Percentiles rank a stretch among this genome's conserved stretches.
Evolutionary conservation across 64 coral and sea anemone genomes (phyloP).

Genomic region (Porites lutea): DNA sequence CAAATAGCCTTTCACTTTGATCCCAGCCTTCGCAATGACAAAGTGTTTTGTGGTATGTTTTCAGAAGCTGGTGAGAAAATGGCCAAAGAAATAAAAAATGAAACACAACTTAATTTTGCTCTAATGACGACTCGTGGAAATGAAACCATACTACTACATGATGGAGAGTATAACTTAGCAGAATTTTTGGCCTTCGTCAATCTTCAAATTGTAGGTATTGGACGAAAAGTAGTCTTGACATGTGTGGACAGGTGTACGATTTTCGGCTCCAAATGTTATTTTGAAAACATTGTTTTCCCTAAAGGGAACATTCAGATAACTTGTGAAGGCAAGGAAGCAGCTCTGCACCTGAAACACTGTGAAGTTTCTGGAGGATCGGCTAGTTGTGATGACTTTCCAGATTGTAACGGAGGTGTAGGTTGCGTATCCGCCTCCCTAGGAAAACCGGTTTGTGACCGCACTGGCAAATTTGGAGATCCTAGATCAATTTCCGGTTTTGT

Average conservation of each 20-base stretch:
- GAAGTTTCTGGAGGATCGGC: slow-evolving; percentile 69
- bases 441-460: slow-evolving; percentile 49
- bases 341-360: slow-evolving; percentile 42
- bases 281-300: slow-evolving; percentile 74
- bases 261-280: not conserved
- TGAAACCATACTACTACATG: slow-evolving; percentile 58
- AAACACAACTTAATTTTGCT: slow-evolving; percentile 12
- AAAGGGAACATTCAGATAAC: slow-evolving; percentile 28
- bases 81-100: slow-evolving; percentile 6
- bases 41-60: slow-evolving; percentile 27
- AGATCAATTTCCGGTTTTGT: not conserved
- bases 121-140: not conserved
- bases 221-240: not conserved
- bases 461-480: slow-evolving; percentile 46
- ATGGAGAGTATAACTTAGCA: slow-evolving; percentile 54
- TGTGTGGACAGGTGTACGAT: not conserved
- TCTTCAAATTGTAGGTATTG: slow-evolving; percentile 49
- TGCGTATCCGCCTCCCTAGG: slow-evolving; percentile 53
- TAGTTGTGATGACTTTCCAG: slow-evolving; percentile 80
- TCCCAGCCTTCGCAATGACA: not conserved
- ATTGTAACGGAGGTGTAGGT: slow-evolving; percentile 75
- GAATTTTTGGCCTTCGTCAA: not conserved
- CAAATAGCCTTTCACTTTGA: slow-evolving; percentile 54
- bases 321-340: not conserved
- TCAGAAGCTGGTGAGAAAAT: not conserved